Base-by-base conservation (phyloP, 2,888 invertebrate genomes). In the Bedellia somnulentella region DNA sequence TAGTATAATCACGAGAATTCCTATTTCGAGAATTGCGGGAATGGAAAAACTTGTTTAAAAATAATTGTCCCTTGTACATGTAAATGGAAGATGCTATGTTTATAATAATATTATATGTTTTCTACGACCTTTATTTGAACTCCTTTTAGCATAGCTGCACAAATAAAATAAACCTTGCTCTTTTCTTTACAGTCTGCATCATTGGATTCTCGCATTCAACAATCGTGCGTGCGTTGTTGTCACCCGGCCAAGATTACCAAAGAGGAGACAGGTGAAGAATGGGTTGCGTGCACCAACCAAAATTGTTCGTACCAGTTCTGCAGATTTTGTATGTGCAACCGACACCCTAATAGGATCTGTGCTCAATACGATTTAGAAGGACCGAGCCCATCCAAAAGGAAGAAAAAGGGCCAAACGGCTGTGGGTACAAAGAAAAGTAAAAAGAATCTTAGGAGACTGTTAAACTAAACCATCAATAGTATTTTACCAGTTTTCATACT, bases 301-400 rank as follows among this genome's bases (percentile, higher is more conserved):
- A 59, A 60, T 41, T 79, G 79, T 53, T 48, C 64, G 25, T 71
- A 68, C 54, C 63, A 73, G 47, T 81, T 76, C 50, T 79, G 80
- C 50, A 68, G 58, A 40, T 59, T 61, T 47, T 80, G 76, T 45
- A 63, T 53, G 33, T 63, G 61, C 38, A 52, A 50, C 30, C 49
- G 64, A 39, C 75, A 73, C 44, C 58, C 64, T 43, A 59, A 60
- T 49, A 67, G 56, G 49, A 58, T 37, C 30, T 75, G 76, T 41
- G 48, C 55, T 37, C 59, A 56, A 38, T 70, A 67, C 44, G 70
- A 66, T 40, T 49, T 75, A 28, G 62, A 70, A 40, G 67, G 63
- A 21, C 68, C 73, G 23, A 77, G 77, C 43, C 77, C 77, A 11
- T 67, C 73, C n/a, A 77, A 76, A 42, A 54, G 70, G 41, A 67